phyloP scores from a whole-genome alignment of 2,113 vertebrate species.

The Zingel zingel region DNA sequence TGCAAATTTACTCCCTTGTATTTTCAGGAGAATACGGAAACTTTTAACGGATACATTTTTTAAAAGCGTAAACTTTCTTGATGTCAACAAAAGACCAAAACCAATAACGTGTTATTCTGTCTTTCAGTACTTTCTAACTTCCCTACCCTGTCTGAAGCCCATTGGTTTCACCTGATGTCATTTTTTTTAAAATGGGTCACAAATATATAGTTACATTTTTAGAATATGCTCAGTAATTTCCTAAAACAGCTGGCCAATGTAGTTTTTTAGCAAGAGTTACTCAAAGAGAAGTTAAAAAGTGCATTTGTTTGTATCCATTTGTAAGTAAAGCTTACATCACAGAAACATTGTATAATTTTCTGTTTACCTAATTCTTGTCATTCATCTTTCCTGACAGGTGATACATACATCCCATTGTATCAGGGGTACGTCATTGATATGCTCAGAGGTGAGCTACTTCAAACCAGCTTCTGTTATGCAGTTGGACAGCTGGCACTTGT shows the following conservation, averaged over 20 bases:
- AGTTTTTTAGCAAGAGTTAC: neutral
- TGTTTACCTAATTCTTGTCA: neutral
- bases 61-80: too few species aligned
- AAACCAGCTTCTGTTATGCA: constrained; percentile 70
- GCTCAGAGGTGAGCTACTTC: constrained; percentile 72
- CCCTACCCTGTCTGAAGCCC: too few species aligned
- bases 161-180: too few species aligned
- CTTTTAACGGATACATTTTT: too few species aligned
- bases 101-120: too few species aligned
- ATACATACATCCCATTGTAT: constrained; percentile 81
- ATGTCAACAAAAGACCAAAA: too few species aligned
- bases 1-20: too few species aligned
- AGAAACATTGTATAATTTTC: neutral
- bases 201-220: neutral
- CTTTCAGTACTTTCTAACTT: too few species aligned
- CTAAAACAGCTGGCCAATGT: neutral
- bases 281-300: neutral
- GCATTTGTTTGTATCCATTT: neutral
- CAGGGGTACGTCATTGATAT: constrained; percentile 87
- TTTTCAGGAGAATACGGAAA: too few species aligned
- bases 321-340: neutral
- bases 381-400: constrained; percentile 70
- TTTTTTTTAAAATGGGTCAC: neutral
- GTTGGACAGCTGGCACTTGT: constrained; percentile 80
- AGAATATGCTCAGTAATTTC: neutral